These are phyloP conservation scores for Sebastes alutus DNA, from an alignment of 2,797 vertebrate genomes.

Conservation along the genomic window DNA sequence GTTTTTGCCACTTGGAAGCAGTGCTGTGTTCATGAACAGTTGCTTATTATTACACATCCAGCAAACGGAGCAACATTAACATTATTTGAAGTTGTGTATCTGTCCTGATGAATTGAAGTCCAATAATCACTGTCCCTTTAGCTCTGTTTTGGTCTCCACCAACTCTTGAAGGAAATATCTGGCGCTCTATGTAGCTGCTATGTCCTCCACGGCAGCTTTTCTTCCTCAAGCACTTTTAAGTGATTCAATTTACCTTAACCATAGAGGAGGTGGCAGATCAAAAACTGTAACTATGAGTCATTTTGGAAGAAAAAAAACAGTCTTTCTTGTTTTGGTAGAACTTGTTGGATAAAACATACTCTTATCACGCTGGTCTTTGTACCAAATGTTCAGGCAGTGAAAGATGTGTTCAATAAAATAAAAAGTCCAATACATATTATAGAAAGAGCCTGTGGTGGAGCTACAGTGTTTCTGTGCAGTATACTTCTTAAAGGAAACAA, in stretches of 20 bases:
- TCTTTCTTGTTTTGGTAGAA: not conserved
- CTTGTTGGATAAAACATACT: not conserved
- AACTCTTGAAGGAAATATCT: not conserved
- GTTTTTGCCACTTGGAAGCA: not conserved
- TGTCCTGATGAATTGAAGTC: not conserved
- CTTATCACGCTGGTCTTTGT: not conserved
- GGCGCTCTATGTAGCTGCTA: not conserved
- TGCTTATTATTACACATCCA: not conserved
- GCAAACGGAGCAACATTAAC: not conserved
- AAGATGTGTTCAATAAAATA: not conserved
- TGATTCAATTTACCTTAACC: not conserved
- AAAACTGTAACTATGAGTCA: not conserved
- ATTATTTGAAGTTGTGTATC: not conserved
- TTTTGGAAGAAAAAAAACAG: not conserved
- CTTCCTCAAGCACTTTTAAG: not conserved
- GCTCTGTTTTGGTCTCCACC: not conserved
- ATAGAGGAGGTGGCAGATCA: not conserved
- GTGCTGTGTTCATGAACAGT: not conserved
- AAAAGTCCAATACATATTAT: not conserved
- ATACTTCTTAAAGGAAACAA: not conserved
- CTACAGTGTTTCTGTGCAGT: not conserved
- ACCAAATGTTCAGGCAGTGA: not conserved
- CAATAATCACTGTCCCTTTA: not conserved
- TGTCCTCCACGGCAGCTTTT: too few relatives aligned
- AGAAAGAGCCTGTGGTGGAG: not conserved